Percentiles rank a stretch among this genome's conserved stretches.
These are phyloP conservation scores for Trichoplusia ni DNA, from an alignment of 1,140 invertebrate genomes.

Conservation along the genomic window DNA sequence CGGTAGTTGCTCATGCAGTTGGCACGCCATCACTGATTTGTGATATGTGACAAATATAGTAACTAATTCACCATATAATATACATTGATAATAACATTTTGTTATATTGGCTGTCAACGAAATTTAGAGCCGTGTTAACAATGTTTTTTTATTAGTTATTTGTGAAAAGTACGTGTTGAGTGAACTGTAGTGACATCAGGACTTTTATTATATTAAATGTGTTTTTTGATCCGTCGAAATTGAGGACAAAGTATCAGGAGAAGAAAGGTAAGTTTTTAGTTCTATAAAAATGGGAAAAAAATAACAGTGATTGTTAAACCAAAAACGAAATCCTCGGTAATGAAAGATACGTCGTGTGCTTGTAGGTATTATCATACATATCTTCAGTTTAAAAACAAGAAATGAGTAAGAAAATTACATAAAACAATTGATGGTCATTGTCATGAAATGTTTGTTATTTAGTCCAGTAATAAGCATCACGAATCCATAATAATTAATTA, in stretches of 20 bases:
- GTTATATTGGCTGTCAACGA: constrained; percentile 4
- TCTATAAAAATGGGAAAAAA: not conserved
- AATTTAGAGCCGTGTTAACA: not conserved
- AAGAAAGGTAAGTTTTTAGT: constrained; percentile 46
- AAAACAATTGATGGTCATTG: no score
- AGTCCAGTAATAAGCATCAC: no score
- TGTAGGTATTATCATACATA: no score
- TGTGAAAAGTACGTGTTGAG: constrained; percentile 17
- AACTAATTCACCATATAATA: constrained; percentile 23
- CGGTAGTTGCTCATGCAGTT: constrained; percentile 74
- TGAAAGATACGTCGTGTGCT: no score
- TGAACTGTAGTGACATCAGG: constrained; percentile 35
- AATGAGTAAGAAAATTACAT: no score
- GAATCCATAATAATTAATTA: no score
- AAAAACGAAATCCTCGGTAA: no score
- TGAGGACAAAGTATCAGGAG: constrained; percentile 42
- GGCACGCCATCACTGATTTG: constrained; percentile 73
- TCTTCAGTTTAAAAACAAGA: no score
- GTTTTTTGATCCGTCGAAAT: constrained; percentile 42
- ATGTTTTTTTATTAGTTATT: constrained; percentile 2
- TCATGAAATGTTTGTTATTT: no score
- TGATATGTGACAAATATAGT: constrained; percentile 64
- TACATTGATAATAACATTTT: not conserved
- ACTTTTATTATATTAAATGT: constrained; percentile 38
- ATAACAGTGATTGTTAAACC: not conserved